Evolutionary conservation across 2,797 vertebrate species (phyloP).

Genomic region (Neoniphon sammara): DNA sequence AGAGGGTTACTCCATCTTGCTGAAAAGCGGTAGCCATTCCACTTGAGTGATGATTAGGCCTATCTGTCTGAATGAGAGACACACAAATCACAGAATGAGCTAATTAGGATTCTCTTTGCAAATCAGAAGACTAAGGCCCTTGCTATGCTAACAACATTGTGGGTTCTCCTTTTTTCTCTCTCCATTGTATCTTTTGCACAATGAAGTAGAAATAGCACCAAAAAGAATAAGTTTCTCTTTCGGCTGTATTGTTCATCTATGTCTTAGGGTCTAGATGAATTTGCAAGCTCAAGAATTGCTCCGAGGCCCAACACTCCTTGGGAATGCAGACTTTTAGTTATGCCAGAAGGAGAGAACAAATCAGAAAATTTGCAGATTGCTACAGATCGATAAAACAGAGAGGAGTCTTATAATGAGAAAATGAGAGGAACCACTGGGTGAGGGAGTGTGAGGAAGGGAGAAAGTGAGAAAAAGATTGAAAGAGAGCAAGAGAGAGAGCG

Average conservation of each 20-base stretch:
- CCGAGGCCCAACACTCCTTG: background rate
- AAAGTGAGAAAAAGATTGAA: slow-evolving; percentile 70
- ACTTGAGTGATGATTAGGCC: slow-evolving; percentile 35
- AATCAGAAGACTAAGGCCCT: background rate
- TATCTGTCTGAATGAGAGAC: slow-evolving; percentile 14
- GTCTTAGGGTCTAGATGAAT: too few species aligned
- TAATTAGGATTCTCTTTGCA: background rate
- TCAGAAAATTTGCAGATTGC: background rate
- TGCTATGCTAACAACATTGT: background rate
- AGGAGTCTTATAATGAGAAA: slow-evolving; percentile 23
- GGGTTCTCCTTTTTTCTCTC: background rate
- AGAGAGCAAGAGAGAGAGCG: slow-evolving; percentile 50
- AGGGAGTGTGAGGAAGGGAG: slow-evolving; percentile 56
- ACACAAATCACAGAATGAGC: slow-evolving; percentile 35
- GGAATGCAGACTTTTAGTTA: background rate
- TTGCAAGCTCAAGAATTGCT: slow-evolving; percentile 4
- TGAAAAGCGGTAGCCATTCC: slow-evolving; percentile 40
- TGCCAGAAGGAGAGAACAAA: slow-evolving; percentile 6
- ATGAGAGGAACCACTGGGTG: slow-evolving; percentile 46
- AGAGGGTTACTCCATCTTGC: slow-evolving; percentile 52
- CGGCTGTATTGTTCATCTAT: background rate
- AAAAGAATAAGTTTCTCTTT: slow-evolving; percentile 1
- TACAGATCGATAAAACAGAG: slow-evolving; percentile 43
- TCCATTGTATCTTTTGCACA: background rate
- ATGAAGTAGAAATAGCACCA: background rate